Base-by-base conservation (phyloP, 1,140 invertebrate genomes). In the Eciton burchellii region DNA sequence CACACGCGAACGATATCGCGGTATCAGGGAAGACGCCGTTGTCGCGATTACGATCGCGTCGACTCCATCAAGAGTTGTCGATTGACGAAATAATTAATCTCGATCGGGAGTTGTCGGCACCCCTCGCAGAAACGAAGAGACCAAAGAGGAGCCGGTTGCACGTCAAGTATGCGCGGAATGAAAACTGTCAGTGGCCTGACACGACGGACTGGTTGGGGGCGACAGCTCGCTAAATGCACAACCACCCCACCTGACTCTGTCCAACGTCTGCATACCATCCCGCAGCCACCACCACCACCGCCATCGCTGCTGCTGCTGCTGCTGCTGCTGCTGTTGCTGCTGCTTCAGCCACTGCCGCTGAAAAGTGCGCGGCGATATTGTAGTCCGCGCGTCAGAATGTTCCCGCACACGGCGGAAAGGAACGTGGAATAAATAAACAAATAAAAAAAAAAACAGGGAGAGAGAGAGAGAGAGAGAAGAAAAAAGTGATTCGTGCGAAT, bases 141-240 rank as follows among this genome's bases (percentile, higher is more conserved):
- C 54, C 85, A 71, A 88, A 88, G 87, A 88, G 87, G 86, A 88
- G 86, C 83, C 83, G 83, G 84, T 71, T 83, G 84, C 83, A 81
- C 88, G 88, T 91, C 89, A 90, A 91, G 84, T 91, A 86, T 86
- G 85, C 85, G 82, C 70, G 88, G 91, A 92, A 91, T 92, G 90
- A 91, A 91, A 91, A 91, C 91, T 92, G 91, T 92, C 91, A 91
- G 88, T 68, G 68, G 66, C 57, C 87, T 85, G 89, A 89, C 85
- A 90, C 84, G 88, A 76, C 84, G 77, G 68, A 83, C 84, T 89
- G 90, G 86, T 90, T 91, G 86, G 86, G 87, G 86, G 81, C 87
- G 91, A 91, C 90, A 91, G 91, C 85, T 90, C 82, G 90, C 91
- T 90, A 92, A 92, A 92, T 90, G 90, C 84, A 90, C 90, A 88